These are phyloP conservation scores for Elmis aenea DNA, from an alignment of 2,888 invertebrate species.

Conservation along the genomic window DNA sequence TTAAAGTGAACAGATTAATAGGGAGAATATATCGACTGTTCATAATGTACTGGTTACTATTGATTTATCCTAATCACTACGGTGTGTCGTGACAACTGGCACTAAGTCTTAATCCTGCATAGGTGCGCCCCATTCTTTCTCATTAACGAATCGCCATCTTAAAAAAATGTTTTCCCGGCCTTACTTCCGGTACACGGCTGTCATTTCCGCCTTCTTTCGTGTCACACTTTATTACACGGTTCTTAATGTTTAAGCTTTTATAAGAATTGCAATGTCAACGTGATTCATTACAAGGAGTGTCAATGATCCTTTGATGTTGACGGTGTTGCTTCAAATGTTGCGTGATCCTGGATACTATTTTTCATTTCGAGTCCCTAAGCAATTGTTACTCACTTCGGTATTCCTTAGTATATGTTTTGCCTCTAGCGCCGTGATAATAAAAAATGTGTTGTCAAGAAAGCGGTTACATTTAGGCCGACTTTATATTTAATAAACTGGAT, in stretches of 20 bases:
- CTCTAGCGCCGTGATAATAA: too few species aligned
- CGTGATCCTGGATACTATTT: constrained; percentile 24
- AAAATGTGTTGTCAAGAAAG: too few species aligned
- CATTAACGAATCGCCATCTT: constrained; percentile 45
- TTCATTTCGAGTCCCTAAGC: too few species aligned
- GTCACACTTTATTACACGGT: constrained; percentile 40
- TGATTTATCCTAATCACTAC: constrained; percentile 16
- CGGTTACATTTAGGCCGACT: too few species aligned
- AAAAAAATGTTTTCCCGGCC: constrained; percentile 41
- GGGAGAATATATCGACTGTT: too few species aligned
- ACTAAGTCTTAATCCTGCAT: constrained; percentile 40
- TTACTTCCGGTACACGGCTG: constrained; percentile 41
- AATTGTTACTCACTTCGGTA: too few species aligned
- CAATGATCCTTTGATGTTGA: constrained; percentile 7
- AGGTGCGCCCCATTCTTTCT: constrained; percentile 46
- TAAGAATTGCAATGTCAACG: constrained; percentile 42
- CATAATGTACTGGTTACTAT: constrained; percentile 13
- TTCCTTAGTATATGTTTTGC: too few species aligned
- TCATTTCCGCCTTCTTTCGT: constrained; percentile 43
- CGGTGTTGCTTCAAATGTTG: constrained; percentile 18
- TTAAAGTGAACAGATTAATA: too few species aligned
- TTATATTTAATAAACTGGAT: constrained; percentile 32
- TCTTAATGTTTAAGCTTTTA: constrained; percentile 41
- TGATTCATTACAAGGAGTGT: constrained; percentile 35
- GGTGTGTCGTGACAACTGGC: constrained; percentile 42